Evolutionary conservation across 2,113 vertebrate species (phyloP), one percentile per base, ranked within the genome.

Genomic region (Hemibates koningsi): DNA sequence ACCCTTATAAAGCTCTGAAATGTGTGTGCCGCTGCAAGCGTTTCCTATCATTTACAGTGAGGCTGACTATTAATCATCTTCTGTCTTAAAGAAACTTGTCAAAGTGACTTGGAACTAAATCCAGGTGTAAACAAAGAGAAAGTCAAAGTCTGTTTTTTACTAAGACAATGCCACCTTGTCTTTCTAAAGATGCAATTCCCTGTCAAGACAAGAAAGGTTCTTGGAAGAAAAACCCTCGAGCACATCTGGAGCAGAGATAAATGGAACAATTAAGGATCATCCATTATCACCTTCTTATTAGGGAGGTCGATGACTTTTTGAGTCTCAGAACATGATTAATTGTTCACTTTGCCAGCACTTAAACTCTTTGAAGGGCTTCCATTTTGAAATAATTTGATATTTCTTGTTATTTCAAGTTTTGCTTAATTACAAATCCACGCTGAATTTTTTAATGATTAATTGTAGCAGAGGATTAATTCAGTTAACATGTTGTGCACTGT

Each of bases 241-340:
- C 82, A 90, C 81, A 89, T 83, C 76, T 89, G 83, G 85, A 87
- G 43, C 24, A 52, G 43, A 90, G 82, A 90, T 84, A 82, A 89
- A 92, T 86, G 11, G 13, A 88, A 56, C 80, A 83, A 90, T 92
- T 83, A 85, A 80, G 66, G 73, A 36, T 88, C 59, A 88, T 91
- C 88, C 78, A 89, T 89, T 83, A 59, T 80, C 81, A 85, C 86
- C 84, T 90, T 88, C 27, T 79, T 85, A 90, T 93, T 87, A 92
- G 48, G 29, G 12, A 85, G 36, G 57, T 54, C 48, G 80, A 13
- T 48, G 68, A 86, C 63, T 91, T 86, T 86, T 82, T 84, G 86
- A 83, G 81, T 86, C 90, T 89, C 29, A 88, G 17, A 82, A 52
- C n/a, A 83, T 63, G 80, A 84, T 52, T 38, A 63, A 88, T 81